phyloP scores from a whole-genome alignment of 1,140 invertebrate species.

The Leptoteleia sp. region DNA sequence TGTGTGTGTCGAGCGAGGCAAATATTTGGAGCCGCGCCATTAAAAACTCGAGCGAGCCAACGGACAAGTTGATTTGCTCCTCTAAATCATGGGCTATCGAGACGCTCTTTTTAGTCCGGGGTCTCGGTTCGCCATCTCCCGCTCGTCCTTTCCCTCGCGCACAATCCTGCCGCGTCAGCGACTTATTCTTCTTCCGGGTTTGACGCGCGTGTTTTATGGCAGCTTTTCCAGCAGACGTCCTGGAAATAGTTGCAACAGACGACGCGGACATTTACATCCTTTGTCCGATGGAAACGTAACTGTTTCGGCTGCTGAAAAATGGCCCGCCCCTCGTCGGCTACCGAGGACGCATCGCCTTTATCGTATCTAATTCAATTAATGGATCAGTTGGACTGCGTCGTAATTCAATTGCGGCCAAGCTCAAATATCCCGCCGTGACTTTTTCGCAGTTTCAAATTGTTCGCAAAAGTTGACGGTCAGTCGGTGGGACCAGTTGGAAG shows the following conservation, averaged over 20 bases:
- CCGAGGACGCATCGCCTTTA: too few species aligned
- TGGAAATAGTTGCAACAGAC: conserved; percentile 37
- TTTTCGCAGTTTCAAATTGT: too few species aligned
- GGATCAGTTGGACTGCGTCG: too few species aligned
- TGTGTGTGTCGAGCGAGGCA: conserved; percentile 72
- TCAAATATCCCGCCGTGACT: too few species aligned
- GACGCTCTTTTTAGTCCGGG: conserved; percentile 36
- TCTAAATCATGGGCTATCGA: conserved; percentile 72
- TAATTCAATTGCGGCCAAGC: too few species aligned
- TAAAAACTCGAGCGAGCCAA: conserved; percentile 81
- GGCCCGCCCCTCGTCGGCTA: too few species aligned
- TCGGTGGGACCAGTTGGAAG: too few species aligned
- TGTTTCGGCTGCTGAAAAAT: too few species aligned
- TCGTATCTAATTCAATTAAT: too few species aligned
- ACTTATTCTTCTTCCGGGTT: conserved; percentile 64
- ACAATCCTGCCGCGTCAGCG: conserved; percentile 55
- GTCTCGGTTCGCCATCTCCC: too few species aligned
- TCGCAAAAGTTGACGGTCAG: too few species aligned
- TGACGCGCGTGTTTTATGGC: conserved; percentile 51
- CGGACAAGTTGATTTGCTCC: conserved; percentile 80
- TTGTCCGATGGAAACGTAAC: conserved; percentile 29
- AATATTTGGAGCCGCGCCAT: conserved; percentile 81
- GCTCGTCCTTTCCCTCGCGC: conserved; percentile 45
- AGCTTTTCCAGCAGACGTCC: conserved; percentile 38
- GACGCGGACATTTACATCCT: conserved; percentile 49